Base-by-base conservation (phyloP, 2,888 invertebrate species). In the Oscheius onirici region DNA sequence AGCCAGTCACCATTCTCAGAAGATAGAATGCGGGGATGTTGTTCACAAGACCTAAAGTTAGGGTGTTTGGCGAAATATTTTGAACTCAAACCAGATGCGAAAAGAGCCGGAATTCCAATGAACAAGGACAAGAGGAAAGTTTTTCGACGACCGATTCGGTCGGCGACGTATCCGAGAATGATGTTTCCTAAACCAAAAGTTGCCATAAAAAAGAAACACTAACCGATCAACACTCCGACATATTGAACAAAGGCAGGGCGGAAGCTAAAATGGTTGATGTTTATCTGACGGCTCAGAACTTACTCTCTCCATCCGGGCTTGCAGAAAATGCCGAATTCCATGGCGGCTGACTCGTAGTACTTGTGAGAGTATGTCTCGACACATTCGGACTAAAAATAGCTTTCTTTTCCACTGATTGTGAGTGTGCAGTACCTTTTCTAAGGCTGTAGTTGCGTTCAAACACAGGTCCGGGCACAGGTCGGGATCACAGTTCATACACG, bases 211-310 rank as follows among this genome's bases (percentile, higher is more conserved):
- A 34, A 8, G 34, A 6, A 34, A 6, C 8, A 34, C 34, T 34
- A 34, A 34, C 34, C 58, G 43, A 81, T 73, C 40, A 81, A 58
- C 8, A 79, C 78, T 44, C 81, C 81, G 15, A 77, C 69, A 67
- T 77, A 81, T 67, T 81, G 81, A 26, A 73, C 76, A 51, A 79
- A 79, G 0, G 79, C 79, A 22, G 79, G 79, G 13, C 79, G 77
- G 75, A 75, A 78, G 49, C 74, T 74, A 54, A 61, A 74, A 17
- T 34, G 6, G 2, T n/a, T 22, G 1, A 24, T 3, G 24, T 46
- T 55, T 55, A 55, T 5, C 6, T 22, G n/a, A 46, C n/a, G 17
- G 40, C 15, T 8, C 3, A 28, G n/a, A 26, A 22, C 67, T 44
- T 22, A 72, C 72, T 79, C 74, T 52, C 74, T 77, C 77, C 77